Evolutionary conservation across 1,140 invertebrate genomes (phyloP).

Genomic region (Drosophila dunni): DNA sequence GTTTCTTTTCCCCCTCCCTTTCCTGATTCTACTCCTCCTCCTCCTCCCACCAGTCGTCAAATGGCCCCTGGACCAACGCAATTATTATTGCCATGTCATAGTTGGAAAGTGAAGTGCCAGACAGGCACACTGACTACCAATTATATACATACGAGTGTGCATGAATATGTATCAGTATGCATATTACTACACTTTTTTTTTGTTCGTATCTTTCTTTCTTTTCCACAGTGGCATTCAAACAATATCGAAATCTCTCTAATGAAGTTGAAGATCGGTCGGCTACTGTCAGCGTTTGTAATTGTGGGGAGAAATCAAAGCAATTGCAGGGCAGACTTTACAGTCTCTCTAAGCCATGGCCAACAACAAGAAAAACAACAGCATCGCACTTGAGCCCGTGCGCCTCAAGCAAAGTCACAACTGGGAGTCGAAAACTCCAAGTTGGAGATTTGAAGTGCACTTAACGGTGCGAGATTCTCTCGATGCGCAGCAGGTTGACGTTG

Average conservation of each 20-base stretch:
- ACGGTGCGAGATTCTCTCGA: constrained; percentile 51
- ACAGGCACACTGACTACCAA: constrained; percentile 46
- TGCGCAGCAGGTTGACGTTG: constrained; percentile 52
- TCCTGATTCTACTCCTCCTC: background rate
- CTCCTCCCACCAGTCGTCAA: background rate
- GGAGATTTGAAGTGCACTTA: constrained; percentile 45
- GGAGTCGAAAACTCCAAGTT: background rate
- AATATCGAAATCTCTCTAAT: constrained; percentile 83
- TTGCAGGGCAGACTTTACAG: constrained; percentile 43
- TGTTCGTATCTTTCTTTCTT: constrained; percentile 6
- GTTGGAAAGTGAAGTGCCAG: constrained; percentile 77
- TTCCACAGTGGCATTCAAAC: constrained; percentile 77
- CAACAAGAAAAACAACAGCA: constrained; percentile 19
- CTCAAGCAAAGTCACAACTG: constrained; percentile 26
- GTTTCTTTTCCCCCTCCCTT: constrained; percentile 12
- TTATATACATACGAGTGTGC: constrained; percentile 17
- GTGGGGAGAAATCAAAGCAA: constrained; percentile 55
- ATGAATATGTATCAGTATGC: constrained; percentile 29
- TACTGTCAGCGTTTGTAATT: constrained; percentile 81
- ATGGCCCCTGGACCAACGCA: constrained; percentile 19
- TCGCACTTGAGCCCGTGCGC: constrained; percentile 42
- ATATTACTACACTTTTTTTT: constrained; percentile 29
- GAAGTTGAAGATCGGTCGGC: constrained; percentile 83
- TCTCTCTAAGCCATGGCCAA: background rate
- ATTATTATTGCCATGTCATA: constrained; percentile 84